Evolutionary conservation across 1,140 invertebrate species (phyloP).

Genomic region (Bombus turneri): DNA sequence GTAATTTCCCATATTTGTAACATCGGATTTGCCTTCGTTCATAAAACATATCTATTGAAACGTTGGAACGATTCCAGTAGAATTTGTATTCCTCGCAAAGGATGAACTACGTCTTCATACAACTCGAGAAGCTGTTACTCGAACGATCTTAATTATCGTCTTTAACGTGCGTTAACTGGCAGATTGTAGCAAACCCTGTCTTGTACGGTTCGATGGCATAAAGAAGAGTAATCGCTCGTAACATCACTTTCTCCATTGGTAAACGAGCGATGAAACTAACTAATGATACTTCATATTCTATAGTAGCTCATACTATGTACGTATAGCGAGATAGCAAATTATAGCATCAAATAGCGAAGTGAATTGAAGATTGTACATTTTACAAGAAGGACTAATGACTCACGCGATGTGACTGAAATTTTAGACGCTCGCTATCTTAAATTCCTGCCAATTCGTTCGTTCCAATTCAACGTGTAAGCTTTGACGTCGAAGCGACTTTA

Average conservation of each 20-base stretch:
- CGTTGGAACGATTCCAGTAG: background rate
- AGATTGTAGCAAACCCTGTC: no score
- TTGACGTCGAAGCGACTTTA: no score
- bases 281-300: background rate
- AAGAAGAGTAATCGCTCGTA: constrained; percentile 6
- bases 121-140: background rate
- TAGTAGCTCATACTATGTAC: no score
- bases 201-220: no score
- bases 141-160: background rate
- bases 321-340: background rate
- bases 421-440: no score
- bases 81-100: background rate
- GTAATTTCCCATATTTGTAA: background rate
- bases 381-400: no score
- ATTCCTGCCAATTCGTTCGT: no score
- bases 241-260: background rate
- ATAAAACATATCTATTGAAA: background rate
- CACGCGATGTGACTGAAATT: no score
- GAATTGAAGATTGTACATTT: no score
- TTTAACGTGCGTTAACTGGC: background rate
- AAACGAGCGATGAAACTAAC: background rate
- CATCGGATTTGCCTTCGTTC: no score
- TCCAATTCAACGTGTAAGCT: no score
- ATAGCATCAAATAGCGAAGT: background rate
- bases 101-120: background rate